A percentile compares a stretch with the other conserved stretches of the same genome.
Conservation (phyloP, 2,113 vertebrate genomes). For the Crypturellus undulatus region DNA sequence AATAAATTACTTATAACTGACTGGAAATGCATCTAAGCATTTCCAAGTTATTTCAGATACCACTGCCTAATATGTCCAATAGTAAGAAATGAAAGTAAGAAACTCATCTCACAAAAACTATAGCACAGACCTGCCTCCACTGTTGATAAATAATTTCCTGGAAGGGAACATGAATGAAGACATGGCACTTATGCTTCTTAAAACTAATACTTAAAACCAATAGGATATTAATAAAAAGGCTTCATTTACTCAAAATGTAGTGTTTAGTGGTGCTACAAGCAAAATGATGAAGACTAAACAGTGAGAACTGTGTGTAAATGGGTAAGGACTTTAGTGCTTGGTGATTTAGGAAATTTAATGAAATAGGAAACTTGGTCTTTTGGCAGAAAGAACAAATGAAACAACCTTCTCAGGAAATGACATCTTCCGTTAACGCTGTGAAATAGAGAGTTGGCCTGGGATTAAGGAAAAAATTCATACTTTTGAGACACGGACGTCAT, state of each 20-base stretch:
- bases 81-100: background rate
- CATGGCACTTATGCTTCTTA: background rate
- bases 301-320: background rate
- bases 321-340: background rate
- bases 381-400: background rate
- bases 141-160: background rate
- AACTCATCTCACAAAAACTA: background rate
- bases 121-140: background rate
- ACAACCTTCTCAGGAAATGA: background rate
- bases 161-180: background rate
- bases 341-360: background rate
- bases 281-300: background rate
- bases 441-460: constrained; percentile 29
- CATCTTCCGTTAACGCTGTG: background rate
- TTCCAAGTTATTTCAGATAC: background rate
- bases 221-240: background rate
- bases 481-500: background rate
- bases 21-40: background rate
- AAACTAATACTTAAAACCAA: background rate
- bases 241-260: background rate
- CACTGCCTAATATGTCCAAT: background rate
- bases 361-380: background rate
- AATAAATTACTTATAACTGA: background rate
- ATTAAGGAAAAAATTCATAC: background rate
- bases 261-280: background rate